Evolutionary conservation across 2,113 vertebrate genomes (phyloP).

Genomic region (Otus sunia): DNA sequence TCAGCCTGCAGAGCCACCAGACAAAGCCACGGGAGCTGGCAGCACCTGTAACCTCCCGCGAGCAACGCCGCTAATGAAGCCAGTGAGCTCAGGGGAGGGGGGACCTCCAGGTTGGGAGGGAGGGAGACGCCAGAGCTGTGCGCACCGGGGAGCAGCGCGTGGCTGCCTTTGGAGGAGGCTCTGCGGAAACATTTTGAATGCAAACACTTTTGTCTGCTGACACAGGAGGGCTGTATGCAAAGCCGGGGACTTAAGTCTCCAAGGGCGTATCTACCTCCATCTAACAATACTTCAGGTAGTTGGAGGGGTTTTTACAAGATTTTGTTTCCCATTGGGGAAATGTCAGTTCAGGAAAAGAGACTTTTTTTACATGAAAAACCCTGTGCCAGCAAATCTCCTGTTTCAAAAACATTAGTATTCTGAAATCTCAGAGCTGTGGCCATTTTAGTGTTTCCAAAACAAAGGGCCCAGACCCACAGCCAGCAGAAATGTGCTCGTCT

Average conservation of each 20-base stretch:
- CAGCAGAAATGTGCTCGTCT: background rate
- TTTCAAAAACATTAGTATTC: background rate
- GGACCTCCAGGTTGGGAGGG: background rate
- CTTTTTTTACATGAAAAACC: background rate
- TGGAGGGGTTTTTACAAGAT: background rate
- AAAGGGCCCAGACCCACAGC: background rate
- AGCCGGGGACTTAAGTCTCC: background rate
- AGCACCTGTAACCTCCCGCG: background rate
- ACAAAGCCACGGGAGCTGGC: background rate
- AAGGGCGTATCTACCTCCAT: background rate
- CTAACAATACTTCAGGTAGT: background rate
- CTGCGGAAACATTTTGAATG: too few species aligned
- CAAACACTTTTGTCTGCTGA: background rate
- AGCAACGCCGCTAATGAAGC: rapidly evolving
- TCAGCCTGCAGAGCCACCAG: background rate
- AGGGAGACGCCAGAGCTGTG: background rate
- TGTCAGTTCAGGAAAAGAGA: background rate
- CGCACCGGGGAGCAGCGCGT: rapidly evolving
- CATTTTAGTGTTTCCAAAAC: background rate
- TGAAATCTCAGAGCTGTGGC: background rate
- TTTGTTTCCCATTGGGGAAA: background rate
- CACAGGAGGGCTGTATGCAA: background rate
- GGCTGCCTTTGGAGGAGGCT: background rate
- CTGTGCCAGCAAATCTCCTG: background rate
- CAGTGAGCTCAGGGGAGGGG: background rate